phyloP scores from a whole-genome alignment of 2,888 invertebrate genomes.

The Athalia rosae region DNA sequence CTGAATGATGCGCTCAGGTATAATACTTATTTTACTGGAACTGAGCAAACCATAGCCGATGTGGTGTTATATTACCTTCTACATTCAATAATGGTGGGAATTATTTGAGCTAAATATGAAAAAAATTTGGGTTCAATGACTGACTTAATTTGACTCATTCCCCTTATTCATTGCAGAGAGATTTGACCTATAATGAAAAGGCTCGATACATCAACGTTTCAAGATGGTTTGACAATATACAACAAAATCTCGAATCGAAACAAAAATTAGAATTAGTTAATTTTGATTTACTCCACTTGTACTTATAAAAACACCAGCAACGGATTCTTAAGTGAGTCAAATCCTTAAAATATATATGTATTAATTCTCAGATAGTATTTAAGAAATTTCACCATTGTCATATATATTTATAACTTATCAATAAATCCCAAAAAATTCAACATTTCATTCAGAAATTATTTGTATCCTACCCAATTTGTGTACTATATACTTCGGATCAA shows the following conservation, averaged over 20 bases:
- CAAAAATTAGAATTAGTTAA: slow-evolving; percentile 74
- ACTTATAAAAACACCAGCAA: slow-evolving; percentile 57
- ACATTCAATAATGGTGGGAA: slow-evolving; percentile 80
- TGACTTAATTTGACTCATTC: slow-evolving; percentile 43
- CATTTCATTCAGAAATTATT: too few relatives aligned
- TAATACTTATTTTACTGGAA: slow-evolving; percentile 78
- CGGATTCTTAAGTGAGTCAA: too few relatives aligned
- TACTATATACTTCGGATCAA: too few relatives aligned
- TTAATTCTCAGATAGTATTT: too few relatives aligned
- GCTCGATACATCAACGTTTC: slow-evolving; percentile 83
- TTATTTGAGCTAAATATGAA: neutral
- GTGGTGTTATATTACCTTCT: slow-evolving; percentile 82
- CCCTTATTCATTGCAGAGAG: slow-evolving; percentile 76
- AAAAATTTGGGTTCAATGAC: slow-evolving; percentile 18
- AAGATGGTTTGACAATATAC: slow-evolving; percentile 86
- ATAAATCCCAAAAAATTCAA: too few relatives aligned
- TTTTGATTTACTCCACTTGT: slow-evolving; percentile 70
- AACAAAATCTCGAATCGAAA: slow-evolving; percentile 80
- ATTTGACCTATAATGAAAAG: slow-evolving; percentile 79
- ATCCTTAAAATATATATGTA: too few relatives aligned
- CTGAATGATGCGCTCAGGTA: slow-evolving; percentile 75
- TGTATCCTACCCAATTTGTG: too few relatives aligned
- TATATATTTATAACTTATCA: too few relatives aligned
- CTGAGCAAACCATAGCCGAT: slow-evolving; percentile 80
- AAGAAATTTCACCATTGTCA: too few relatives aligned